phyloP scores from a whole-genome alignment of 1,140 invertebrate genomes.

The Papilio glaucus region DNA sequence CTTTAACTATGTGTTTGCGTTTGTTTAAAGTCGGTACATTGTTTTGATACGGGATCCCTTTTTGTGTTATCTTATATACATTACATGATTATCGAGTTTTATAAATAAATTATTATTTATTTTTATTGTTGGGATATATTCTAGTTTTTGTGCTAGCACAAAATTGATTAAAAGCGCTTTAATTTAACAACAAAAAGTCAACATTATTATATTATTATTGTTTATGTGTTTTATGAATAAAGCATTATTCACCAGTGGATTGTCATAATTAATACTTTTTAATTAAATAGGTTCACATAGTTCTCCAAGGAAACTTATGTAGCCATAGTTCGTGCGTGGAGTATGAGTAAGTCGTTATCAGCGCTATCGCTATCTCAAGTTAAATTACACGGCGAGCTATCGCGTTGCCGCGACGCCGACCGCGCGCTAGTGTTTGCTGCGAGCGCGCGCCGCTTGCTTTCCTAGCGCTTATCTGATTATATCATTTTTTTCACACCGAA shows the following conservation, averaged over 20 bases:
- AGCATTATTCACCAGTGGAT: neutral
- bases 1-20: slow-evolving; percentile 20
- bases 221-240: too few species aligned
- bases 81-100: neutral
- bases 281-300: neutral
- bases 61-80: neutral
- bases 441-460: slow-evolving; percentile 66
- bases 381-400: slow-evolving; percentile 71
- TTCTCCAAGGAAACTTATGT: slow-evolving; percentile 40
- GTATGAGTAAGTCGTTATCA: slow-evolving; percentile 74
- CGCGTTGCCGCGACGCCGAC: slow-evolving; percentile 57
- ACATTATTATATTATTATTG: too few species aligned
- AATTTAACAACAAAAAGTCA: too few species aligned
- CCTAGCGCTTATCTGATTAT: slow-evolving; percentile 66
- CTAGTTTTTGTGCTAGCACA: too few species aligned
- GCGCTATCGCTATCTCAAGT: slow-evolving; percentile 78
- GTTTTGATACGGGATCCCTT: neutral
- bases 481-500: slow-evolving; percentile 61
- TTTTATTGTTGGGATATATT: neutral
- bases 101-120: neutral
- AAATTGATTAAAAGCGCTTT: too few species aligned
- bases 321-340: slow-evolving; percentile 46
- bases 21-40: slow-evolving; percentile 34
- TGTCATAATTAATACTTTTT: neutral
- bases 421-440: slow-evolving; percentile 57